Evolutionary conservation across 2,113 vertebrate species (phyloP).

Genomic region (Scomber japonicus): DNA sequence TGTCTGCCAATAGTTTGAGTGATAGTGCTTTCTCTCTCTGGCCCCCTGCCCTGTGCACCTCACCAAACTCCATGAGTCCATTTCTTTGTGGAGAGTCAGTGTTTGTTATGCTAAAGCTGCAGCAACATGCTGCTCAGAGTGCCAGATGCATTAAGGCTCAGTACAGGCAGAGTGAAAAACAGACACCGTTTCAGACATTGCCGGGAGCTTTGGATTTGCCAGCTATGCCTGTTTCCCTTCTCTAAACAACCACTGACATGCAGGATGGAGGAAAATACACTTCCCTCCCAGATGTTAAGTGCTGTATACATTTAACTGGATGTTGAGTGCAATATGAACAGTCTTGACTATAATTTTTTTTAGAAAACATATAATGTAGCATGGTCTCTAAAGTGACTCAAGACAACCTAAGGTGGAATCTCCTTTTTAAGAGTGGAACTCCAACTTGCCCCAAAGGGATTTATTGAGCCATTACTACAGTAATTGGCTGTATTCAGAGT

Average conservation of each 20-base stretch:
- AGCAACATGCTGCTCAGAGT: slow-evolving; percentile 72
- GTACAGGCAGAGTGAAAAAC: slow-evolving; percentile 63
- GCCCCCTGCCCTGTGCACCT: slow-evolving; percentile 12
- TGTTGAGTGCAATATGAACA: slow-evolving; percentile 12
- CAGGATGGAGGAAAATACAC: slow-evolving; percentile 50
- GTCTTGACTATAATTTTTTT: slow-evolving; percentile 18
- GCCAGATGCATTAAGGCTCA: slow-evolving; percentile 78
- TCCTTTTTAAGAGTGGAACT: slow-evolving; percentile 3
- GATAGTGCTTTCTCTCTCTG: not conserved
- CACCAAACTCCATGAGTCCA: slow-evolving; percentile 43
- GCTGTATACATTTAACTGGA: slow-evolving; percentile 32
- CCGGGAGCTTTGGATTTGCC: slow-evolving; percentile 71
- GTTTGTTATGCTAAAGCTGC: slow-evolving; percentile 76
- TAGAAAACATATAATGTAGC: not conserved
- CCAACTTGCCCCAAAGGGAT: not conserved
- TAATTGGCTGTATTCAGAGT: slow-evolving; percentile 12
- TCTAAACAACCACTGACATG: slow-evolving; percentile 71
- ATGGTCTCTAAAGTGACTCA: slow-evolving; percentile 1
- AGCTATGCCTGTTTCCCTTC: slow-evolving; percentile 70
- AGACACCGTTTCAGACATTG: slow-evolving; percentile 77
- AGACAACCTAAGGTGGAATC: not conserved
- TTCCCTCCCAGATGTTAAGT: slow-evolving; percentile 53
- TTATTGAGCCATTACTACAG: not conserved
- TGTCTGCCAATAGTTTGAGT: slow-evolving; percentile 37
- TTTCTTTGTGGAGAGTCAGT: slow-evolving; percentile 60